Evolutionary conservation across 2,888 invertebrate genomes (phyloP), one percentile per base, ranked within the genome.

Genomic region (Cheilosia variabilis): DNA sequence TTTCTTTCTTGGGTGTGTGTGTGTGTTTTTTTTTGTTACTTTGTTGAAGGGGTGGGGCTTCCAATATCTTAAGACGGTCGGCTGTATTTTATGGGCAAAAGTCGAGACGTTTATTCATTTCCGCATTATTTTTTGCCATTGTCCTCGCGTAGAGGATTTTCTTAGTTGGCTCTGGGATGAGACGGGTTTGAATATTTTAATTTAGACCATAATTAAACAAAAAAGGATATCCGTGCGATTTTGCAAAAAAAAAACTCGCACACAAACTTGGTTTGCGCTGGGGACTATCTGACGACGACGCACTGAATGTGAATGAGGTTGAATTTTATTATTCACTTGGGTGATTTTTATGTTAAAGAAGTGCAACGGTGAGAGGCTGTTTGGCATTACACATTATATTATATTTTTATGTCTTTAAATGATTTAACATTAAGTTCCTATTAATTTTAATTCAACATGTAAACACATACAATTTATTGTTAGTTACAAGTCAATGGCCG

Each of bases 31-130:
- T 27, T 41, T n/a, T 50, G 5, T 15, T 22, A 24, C 4, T 13
- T 19, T 27, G n/a, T 24, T n/a, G 10, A 24, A 62, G 57, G 62
- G 83, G 66, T n/a, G 60, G n/a, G 82, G 78, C 60, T 68, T 45
- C 50, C 73, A 58, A 80, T 75, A 81, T 86, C 86, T 86, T 77
- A 86, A 81, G 86, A 81, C 72, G 52, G 53, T 37, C 62, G 81
- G 22, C 81, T 81, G 81, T 81, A 81, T 86, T 81, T 86, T 86
- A 81, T 86, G 81, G 71, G 86, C 76, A 87, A 87, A 88, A 87
- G 87, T 88, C 89, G 89, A 89, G 90, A 91, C 90, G 90, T 91
- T 91, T 91, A 91, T 91, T 91, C 91, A 91, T 91, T 91, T 91
- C 91, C 91, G 90, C 89, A 89, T 89, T 22, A 90, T 71, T 89